Conservation (phyloP, 2,797 vertebrate genomes). For the Poecilia wingei region DNA sequence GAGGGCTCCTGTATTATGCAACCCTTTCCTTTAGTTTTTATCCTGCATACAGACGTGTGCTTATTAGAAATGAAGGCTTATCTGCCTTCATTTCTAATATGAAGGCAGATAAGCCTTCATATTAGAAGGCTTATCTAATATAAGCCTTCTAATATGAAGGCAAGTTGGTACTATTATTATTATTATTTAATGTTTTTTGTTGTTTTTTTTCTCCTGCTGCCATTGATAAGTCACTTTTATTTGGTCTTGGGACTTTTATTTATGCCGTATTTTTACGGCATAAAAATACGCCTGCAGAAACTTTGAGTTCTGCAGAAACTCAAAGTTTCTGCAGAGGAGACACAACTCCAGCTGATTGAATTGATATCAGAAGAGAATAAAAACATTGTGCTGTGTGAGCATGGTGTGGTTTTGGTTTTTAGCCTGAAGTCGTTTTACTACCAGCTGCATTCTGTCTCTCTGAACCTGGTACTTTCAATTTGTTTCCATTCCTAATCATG, state of each 20-base stretch:
- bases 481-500: background rate
- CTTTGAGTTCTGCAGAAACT: background rate
- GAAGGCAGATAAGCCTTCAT: too few species aligned
- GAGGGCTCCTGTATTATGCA: background rate
- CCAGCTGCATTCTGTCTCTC: background rate
- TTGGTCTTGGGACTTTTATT: constrained; percentile 33
- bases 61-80: background rate
- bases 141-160: constrained; percentile 12
- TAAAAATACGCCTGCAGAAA: too few species aligned
- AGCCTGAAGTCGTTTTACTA: background rate
- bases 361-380: background rate
- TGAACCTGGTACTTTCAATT: background rate
- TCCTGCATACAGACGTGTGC: background rate
- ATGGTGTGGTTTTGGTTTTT: background rate
- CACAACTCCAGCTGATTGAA: background rate
- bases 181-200: background rate
- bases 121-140: too few species aligned
- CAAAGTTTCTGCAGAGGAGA: background rate
- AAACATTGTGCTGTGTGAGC: background rate
- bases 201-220: constrained; percentile 23
- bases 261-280: constrained; percentile 14
- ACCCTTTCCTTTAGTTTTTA: background rate
- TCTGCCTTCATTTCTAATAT: background rate
- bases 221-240: constrained; percentile 28
- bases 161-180: constrained; percentile 20